These are phyloP conservation scores for Archaeoteleia sp. DNA, from an alignment of 2,888 invertebrate species.

Conservation along the genomic window DNA sequence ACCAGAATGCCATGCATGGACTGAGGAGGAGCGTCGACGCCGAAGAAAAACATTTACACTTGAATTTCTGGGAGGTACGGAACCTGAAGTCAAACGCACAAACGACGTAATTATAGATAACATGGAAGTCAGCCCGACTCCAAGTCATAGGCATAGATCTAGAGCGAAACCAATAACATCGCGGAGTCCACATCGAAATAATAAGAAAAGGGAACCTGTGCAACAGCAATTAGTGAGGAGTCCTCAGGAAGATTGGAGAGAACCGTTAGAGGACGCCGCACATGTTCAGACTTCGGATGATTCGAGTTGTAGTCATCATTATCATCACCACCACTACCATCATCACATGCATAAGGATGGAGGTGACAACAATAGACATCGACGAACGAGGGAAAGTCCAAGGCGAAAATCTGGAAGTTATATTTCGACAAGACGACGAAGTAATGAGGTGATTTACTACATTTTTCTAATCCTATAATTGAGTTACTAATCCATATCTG, in stretches of 20 bases:
- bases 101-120: constrained; percentile 56
- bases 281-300: constrained; percentile 80
- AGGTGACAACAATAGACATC: constrained; percentile 47
- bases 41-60: constrained; percentile 86
- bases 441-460: constrained; percentile 72
- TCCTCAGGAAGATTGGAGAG: constrained; percentile 76
- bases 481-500: too few relatives aligned
- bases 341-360: constrained; percentile 66
- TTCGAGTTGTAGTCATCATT: constrained; percentile 76
- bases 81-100: constrained; percentile 72
- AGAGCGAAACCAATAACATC: constrained; percentile 51
- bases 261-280: constrained; percentile 77
- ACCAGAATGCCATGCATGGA: constrained; percentile 75
- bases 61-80: constrained; percentile 81
- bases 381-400: constrained; percentile 77
- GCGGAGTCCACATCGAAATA: constrained; percentile 49
- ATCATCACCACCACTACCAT: constrained; percentile 69
- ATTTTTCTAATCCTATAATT: too few relatives aligned
- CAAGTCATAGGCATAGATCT: constrained; percentile 64
- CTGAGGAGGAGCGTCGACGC: constrained; percentile 83
- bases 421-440: constrained; percentile 75
- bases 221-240: constrained; percentile 69
- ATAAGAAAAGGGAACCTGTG: constrained; percentile 42
- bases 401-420: constrained; percentile 80
- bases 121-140: constrained; percentile 63